Percentiles rank a stretch among this genome's conserved stretches.
Conservation (phyloP, 2,113 vertebrate species). For the Tetrao urogallus region DNA sequence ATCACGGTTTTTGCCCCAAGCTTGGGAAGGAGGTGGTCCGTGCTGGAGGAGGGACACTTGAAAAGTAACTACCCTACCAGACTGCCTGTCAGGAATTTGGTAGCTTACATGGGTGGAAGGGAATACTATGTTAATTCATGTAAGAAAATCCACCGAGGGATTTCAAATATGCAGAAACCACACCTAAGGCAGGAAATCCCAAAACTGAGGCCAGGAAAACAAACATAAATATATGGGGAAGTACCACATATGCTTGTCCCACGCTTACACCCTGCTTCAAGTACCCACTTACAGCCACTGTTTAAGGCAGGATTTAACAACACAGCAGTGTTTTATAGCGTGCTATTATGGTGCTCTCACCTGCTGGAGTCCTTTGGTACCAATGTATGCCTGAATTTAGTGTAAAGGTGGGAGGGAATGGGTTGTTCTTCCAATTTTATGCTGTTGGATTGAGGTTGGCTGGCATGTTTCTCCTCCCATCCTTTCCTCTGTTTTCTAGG, state of each 20-base stretch:
- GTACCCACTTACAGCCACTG: neutral
- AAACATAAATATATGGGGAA: neutral
- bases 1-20: neutral
- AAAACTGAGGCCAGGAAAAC: neutral
- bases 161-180: neutral
- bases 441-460: neutral
- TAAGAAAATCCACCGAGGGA: neutral
- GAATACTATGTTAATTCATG: neutral
- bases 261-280: neutral
- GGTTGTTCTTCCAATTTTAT: neutral
- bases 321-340: too few species aligned
- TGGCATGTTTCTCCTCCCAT: neutral
- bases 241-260: neutral
- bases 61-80: neutral
- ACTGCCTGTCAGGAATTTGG: neutral
- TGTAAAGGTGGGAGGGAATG: too few species aligned
- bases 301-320: neutral
- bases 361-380: neutral
- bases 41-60: neutral
- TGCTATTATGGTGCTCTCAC: too few species aligned
- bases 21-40: fast-evolving
- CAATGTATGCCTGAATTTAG: neutral
- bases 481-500: neutral
- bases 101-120: neutral
- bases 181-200: neutral